Evolutionary conservation across 2,113 vertebrate species (phyloP), one percentile per base, ranked within the genome.

Genomic region (Circaetus cinerascens): DNA sequence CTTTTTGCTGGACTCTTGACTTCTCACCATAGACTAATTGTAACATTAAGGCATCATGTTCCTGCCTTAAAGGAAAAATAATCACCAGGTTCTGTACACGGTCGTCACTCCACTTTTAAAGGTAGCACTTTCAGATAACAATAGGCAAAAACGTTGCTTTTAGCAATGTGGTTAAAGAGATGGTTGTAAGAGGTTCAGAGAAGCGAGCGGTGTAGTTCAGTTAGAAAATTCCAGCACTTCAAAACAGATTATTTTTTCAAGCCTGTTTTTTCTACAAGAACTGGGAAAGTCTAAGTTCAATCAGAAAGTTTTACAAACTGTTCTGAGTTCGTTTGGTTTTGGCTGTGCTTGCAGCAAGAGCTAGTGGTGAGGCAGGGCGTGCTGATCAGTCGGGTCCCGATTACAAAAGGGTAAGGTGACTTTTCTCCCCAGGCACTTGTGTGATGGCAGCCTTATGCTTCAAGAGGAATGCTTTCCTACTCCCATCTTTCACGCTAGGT

Each of bases 251-350:
- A 6, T 2, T 27, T 84, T 56, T 56, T 45, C 29, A 34, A 64
- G 30, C 40, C 15, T 51, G 4, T 3, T 77, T 69, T 82, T 51
- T 5, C 27, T 40, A 0, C 21, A 29, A 77, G n/a, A 27, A 41
- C 8, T 23, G 36, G 20, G 59, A 71, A 50, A 10, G n/a, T 55
- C 6, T 45, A 9, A 76, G 36, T 64, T n/a, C 13, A 53, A 18
- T 26, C 15, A 86, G 40, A 41, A 72, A n/a, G 11, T 67, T 84
- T 74, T 5, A 13, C 77, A 17, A 67, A 59, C 8, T 30, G 38
- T 22, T 50, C 0, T 0, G n/a, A 36, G 36, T 63, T 41, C 0
- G 0, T 40, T 36, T n/a, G 41, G 21, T 0, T 56, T 72, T 56
- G 72, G 64, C 36, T 38, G 67, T 72, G 43, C 32, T 76, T 27